Conservation (phyloP, 2,113 vertebrate species). For the Lipophrys pholis region DNA sequence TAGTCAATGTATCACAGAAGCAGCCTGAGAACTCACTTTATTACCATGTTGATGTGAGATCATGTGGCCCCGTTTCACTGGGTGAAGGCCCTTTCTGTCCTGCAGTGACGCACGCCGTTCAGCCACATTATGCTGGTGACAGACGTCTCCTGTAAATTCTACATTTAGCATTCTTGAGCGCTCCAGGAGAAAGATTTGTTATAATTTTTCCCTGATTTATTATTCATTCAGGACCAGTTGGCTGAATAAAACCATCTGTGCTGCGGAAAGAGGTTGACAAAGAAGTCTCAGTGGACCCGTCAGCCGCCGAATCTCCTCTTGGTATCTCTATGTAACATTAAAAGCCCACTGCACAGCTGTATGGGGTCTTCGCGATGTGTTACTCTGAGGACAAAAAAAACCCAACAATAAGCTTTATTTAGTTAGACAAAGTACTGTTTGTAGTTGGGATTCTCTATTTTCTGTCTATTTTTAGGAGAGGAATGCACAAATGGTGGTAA, state of each 20-base stretch:
- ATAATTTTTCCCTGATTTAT: constrained; percentile 47
- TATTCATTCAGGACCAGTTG: constrained; percentile 54
- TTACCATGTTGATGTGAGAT: constrained; percentile 57
- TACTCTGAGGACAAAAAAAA: constrained; percentile 11
- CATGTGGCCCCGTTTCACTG: constrained; percentile 48
- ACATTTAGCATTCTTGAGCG: constrained; percentile 14
- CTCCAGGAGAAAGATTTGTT: constrained; percentile 32
- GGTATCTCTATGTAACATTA: constrained; percentile 41
- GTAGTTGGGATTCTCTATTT: constrained; percentile 60
- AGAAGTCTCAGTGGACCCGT: constrained; percentile 40
- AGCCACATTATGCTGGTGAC: constrained; percentile 13
- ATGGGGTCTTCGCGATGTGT: constrained; percentile 14
- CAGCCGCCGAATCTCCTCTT: constrained; percentile 13
- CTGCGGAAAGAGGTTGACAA: constrained; percentile 46
- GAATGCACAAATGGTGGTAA: constrained; percentile 68
- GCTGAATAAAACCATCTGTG: constrained; percentile 67
- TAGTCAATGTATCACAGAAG: constrained; percentile 41
- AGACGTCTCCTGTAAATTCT: constrained; percentile 33
- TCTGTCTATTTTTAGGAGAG: constrained; percentile 63
- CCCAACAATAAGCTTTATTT: constrained; percentile 44
- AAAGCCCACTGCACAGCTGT: constrained; percentile 33
- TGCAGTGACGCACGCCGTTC: constrained; percentile 20
- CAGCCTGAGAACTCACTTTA: constrained; percentile 19
- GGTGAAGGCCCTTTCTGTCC: constrained; percentile 42
- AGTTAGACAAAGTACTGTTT: constrained; percentile 43